phyloP scores from a whole-genome alignment of 1,140 invertebrate genomes.

The Cherax destructor region DNA sequence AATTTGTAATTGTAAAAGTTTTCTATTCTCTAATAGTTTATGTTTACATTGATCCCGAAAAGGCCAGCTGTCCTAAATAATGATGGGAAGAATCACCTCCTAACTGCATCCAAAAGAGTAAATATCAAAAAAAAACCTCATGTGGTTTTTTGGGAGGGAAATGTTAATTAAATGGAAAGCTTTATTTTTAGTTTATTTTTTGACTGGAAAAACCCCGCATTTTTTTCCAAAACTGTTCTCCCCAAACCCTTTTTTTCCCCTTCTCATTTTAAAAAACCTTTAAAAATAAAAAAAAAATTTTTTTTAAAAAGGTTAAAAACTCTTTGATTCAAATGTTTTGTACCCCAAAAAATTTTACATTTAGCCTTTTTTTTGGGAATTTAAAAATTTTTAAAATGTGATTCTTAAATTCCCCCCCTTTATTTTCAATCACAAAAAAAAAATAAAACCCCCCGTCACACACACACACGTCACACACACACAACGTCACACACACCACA shows the following conservation, averaged over 20 bases:
- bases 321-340: slow-evolving; percentile 29
- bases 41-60: not conserved
- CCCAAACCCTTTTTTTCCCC: slow-evolving; percentile 15
- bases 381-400: no score
- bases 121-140: not conserved
- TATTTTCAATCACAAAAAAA: not conserved
- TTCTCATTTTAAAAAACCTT: slow-evolving; percentile 46
- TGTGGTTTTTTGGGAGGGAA: not conserved
- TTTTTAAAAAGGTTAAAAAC: no score
- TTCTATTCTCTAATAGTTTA: not conserved
- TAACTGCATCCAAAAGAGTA: not conserved
- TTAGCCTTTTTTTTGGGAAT: no score
- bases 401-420: no score
- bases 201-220: slow-evolving; percentile 7
- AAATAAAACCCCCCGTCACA: no score
- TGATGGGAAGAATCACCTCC: not conserved
- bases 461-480: no score
- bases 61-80: not conserved
- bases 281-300: slow-evolving; percentile 21
- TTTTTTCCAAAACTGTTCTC: not conserved
- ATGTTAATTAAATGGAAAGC: not conserved
- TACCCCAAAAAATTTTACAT: slow-evolving; percentile 9
- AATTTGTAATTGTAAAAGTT: no score
- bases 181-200: slow-evolving; percentile 9
- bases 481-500: no score